These are phyloP conservation scores for Ciconia boyciana DNA, from an alignment of 2,113 vertebrate species.

Conservation along the genomic window DNA sequence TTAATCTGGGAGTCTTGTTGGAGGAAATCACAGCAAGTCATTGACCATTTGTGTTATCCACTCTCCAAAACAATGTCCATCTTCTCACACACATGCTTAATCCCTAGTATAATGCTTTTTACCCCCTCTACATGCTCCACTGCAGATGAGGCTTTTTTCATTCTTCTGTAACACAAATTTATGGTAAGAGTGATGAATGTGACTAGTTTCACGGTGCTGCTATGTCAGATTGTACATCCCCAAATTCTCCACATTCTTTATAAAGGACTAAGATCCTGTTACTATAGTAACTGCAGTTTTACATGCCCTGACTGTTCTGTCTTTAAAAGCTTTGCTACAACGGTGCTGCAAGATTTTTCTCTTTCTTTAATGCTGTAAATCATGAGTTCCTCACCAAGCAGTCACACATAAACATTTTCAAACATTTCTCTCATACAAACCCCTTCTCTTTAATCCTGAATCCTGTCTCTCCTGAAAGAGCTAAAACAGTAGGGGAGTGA, in stretches of 20 bases:
- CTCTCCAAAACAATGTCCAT: background rate
- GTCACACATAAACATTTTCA: background rate
- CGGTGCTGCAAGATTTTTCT: background rate
- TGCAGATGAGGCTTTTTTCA: background rate
- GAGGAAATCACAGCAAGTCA: background rate
- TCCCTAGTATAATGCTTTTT: background rate
- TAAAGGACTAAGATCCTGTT: slow-evolving; percentile 26
- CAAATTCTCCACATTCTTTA: slow-evolving; percentile 35
- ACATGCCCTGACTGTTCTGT: background rate
- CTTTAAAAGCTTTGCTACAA: slow-evolving; percentile 36
- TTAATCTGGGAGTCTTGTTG: background rate
- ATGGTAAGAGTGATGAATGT: background rate
- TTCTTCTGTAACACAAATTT: background rate
- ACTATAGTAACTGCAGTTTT: slow-evolving; percentile 53
- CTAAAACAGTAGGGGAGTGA: background rate
- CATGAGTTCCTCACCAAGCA: background rate
- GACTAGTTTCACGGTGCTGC: background rate
- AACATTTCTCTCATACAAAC: background rate
- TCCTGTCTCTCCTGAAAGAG: background rate
- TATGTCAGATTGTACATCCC: background rate
- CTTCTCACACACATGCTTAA: background rate
- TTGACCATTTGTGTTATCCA: background rate
- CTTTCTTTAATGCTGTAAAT: background rate
- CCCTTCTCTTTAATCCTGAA: background rate
- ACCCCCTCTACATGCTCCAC: background rate